phyloP scores from a whole-genome alignment of 2,797 vertebrate species.

The Eidolon dupreanum region DNA sequence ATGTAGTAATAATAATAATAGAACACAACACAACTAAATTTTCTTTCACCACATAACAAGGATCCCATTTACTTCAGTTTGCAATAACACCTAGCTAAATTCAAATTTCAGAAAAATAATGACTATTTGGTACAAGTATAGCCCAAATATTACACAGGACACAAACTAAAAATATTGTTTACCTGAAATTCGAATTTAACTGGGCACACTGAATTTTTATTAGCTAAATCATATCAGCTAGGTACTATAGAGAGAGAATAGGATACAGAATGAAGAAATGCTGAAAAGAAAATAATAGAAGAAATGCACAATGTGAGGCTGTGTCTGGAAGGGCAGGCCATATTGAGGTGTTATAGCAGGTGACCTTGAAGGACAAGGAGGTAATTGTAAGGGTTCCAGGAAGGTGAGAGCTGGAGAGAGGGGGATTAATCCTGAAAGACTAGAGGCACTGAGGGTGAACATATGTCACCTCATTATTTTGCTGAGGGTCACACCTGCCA shows the following conservation, averaged over 20 bases:
- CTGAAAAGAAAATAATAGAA: neutral
- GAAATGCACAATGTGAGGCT: neutral
- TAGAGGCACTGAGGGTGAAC: neutral
- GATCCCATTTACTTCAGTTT: neutral
- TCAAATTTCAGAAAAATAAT: neutral
- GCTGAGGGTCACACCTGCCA: neutral
- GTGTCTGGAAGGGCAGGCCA: neutral
- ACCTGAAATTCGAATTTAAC: constrained; percentile 23
- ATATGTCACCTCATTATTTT: neutral
- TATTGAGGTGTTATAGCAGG: neutral
- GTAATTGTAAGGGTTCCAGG: neutral
- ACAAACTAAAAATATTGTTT: neutral
- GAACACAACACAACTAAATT: neutral
- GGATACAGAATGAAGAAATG: neutral
- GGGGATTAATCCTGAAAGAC: neutral
- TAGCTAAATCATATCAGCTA: neutral
- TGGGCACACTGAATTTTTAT: neutral
- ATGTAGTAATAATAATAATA: neutral
- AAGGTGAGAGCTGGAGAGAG: neutral
- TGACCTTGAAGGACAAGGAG: neutral
- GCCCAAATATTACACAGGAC: neutral
- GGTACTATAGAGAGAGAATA: neutral
- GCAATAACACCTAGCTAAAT: neutral
- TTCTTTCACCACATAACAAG: neutral
- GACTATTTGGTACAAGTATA: neutral